Conservation (phyloP, 2,797 vertebrate species). For the Euphonia xanthogaster region DNA sequence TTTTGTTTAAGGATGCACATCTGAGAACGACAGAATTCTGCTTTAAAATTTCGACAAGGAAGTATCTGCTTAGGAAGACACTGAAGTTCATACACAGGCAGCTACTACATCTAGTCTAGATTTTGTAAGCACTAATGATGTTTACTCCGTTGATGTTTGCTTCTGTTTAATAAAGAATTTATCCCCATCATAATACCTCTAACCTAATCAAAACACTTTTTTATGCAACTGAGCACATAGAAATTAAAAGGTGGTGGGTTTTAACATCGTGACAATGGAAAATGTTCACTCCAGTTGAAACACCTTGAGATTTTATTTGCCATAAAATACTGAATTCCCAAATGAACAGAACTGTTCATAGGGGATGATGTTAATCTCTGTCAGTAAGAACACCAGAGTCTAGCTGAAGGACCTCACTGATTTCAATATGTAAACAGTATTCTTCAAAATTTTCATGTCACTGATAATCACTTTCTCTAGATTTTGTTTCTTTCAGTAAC, state of each 20-base stretch:
- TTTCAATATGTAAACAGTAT: neutral
- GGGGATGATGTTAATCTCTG: neutral
- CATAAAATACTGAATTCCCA: neutral
- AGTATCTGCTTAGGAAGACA: neutral
- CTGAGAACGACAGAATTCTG: neutral
- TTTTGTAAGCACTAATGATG: neutral
- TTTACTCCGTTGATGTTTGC: neutral
- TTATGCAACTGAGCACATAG: neutral
- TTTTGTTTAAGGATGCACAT: neutral
- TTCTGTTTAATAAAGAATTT: neutral
- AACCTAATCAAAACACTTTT: neutral
- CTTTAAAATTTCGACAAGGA: neutral
- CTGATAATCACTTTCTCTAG: neutral
- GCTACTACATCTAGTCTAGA: neutral
- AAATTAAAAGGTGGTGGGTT: neutral
- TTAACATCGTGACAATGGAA: neutral
- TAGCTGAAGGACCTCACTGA: neutral
- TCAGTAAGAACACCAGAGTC: neutral
- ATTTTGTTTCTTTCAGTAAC: neutral
- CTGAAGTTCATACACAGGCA: neutral
- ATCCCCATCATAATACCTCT: neutral
- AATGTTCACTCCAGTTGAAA: neutral
- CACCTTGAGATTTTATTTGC: neutral
- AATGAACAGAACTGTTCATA: neutral
- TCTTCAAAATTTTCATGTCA: neutral